Evolutionary conservation across 2,888 invertebrate genomes (phyloP).

Genomic region (Nycteola revayana): DNA sequence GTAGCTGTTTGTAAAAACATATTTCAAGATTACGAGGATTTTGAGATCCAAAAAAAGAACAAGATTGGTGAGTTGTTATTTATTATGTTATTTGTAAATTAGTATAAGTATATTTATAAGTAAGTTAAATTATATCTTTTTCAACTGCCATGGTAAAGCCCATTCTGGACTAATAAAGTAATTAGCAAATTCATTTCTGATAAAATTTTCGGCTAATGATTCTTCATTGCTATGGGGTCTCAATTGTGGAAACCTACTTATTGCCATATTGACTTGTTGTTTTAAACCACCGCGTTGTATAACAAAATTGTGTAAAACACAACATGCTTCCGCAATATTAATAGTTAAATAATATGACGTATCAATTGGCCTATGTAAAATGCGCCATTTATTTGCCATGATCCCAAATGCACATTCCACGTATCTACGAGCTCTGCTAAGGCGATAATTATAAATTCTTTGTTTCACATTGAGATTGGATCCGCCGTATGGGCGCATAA

Average conservation of each 20-base stretch:
- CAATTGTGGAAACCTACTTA: constrained; percentile 24
- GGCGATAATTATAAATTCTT: constrained; percentile 12
- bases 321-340: constrained; percentile 17
- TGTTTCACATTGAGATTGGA: constrained; percentile 12
- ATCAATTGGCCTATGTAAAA: constrained; percentile 19
- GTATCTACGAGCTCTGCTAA: constrained; percentile 13
- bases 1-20: constrained; percentile 21
- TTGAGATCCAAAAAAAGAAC: constrained; percentile 21
- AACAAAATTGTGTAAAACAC: constrained; percentile 20
- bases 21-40: constrained; percentile 15
- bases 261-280: constrained; percentile 21
- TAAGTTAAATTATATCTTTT: constrained; percentile 20
- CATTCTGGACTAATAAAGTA: constrained; percentile 26
- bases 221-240: constrained; percentile 19
- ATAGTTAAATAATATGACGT: constrained; percentile 14
- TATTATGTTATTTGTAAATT: constrained; percentile 10
- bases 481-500: constrained; percentile 20
- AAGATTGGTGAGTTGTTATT: constrained; percentile 22
- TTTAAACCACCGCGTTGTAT: constrained; percentile 18
- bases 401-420: constrained; percentile 17
- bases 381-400: constrained; percentile 18
- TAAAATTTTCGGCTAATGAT: constrained; percentile 25
- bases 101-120: constrained; percentile 2
- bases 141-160: constrained; percentile 25
- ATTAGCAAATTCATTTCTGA: constrained; percentile 31